Base-by-base conservation (phyloP, 2,113 vertebrate genomes). In the Grantiella picta region DNA sequence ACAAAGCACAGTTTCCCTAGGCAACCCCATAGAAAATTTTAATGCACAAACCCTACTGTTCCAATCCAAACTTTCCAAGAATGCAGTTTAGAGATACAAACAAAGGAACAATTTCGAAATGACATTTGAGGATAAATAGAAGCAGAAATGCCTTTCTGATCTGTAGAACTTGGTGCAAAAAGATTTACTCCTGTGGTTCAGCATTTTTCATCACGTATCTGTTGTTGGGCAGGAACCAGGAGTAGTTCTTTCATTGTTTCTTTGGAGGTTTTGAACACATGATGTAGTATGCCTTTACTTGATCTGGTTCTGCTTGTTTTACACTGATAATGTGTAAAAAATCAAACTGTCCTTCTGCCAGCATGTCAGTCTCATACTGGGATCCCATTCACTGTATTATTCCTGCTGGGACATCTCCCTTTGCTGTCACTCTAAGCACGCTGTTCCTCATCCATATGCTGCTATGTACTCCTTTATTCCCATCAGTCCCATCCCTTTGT, bases 191-290 rank as follows among this genome's bases (percentile, higher is more conserved):
- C 11, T 81, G 24, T 84, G 53, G 13, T 60, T 95, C 85, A 63
- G 36, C 59, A 71, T 94, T 95, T 97, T 94, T 50, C 27, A n/a
- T 94, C 66, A 76, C 21, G 14, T 22, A 27, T 76, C n/a, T 54
- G 5, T 14, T 3, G 0, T 9, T 24, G 27, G 28, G 20, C 33
- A 56, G 36, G 31, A 71, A 42, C 12, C 17, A 56, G 53, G 15
- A 49, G 17, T 29, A 49, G 27, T 5, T 64, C 47, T 86, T 54
- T 60, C 24, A 7, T 65, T 42, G 20, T 53, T 91, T 83, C 29
- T 89, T 71, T 70, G 52, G 38, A 8, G 4, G 9, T 49, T 96
- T 90, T 47, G 63, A 85, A 90, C 27, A 42, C 49, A 18, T n/a
- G 35, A 87, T 63, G 13, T 20, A 64, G 70, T n/a, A 65, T 65